Percentiles rank a stretch among this genome's conserved stretches.
Conservation (phyloP, 1,140 invertebrate species). For the Plodia interpunctella region DNA sequence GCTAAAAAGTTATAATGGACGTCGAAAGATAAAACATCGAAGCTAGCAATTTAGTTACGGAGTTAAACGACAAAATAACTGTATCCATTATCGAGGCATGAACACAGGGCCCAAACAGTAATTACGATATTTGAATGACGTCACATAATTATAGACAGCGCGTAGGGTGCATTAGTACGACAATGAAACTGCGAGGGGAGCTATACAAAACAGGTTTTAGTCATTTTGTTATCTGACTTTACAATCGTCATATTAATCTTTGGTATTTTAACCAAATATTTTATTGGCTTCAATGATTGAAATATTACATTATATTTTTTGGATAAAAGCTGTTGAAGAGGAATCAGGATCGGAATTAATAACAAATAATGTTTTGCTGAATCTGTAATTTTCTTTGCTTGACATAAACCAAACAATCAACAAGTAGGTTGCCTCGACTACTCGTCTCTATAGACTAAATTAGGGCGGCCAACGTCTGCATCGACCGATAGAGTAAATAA, state of each 20-base stretch:
- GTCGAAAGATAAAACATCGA: conserved; percentile 5
- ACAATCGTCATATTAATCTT: neutral
- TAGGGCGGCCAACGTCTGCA: too few species aligned
- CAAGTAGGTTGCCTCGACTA: too few species aligned
- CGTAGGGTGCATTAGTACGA: conserved; percentile 56
- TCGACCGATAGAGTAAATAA: too few species aligned
- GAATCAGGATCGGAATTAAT: too few species aligned
- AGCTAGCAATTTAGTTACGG: conserved; percentile 9
- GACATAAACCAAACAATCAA: too few species aligned
- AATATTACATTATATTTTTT: too few species aligned
- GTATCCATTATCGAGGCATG: conserved; percentile 39
- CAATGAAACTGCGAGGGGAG: conserved; percentile 27
- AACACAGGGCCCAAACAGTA: conserved; percentile 47
- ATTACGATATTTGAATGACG: conserved; percentile 59
- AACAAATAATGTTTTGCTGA: too few species aligned
- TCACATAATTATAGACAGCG: conserved; percentile 56
- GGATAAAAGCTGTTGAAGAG: too few species aligned
- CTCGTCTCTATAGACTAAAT: too few species aligned
- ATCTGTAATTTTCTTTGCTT: too few species aligned
- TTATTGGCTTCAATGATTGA: neutral
- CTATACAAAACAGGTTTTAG: conserved; percentile 6
- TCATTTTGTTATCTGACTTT: neutral
- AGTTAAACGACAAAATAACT: conserved; percentile 28
- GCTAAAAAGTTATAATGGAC: neutral
- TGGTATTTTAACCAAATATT: neutral